Evolutionary conservation across 2,797 vertebrate genomes (phyloP).

Genomic region (Simalia tracyae): DNA sequence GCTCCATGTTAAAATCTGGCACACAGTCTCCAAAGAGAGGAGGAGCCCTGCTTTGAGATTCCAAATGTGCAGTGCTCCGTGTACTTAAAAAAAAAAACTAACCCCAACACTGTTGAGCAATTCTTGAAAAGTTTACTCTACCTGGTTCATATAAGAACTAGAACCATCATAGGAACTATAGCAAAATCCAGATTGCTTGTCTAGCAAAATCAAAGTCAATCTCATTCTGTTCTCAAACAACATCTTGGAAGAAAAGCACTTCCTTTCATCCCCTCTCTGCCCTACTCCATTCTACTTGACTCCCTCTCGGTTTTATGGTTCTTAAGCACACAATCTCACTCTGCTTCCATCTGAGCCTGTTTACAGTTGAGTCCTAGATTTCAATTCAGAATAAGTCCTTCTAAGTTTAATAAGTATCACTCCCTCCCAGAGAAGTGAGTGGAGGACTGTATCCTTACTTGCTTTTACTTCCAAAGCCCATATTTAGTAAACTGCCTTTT

Average conservation of each 20-base stretch:
- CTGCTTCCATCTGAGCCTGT: constrained; percentile 21
- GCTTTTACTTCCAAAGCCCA: constrained; percentile 36
- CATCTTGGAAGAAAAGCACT: not conserved
- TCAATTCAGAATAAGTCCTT: not conserved
- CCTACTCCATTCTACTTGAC: not conserved
- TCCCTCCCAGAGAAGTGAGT: not conserved
- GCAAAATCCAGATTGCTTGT: constrained; percentile 14
- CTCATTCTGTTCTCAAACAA: rapidly evolving
- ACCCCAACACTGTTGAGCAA: not conserved
- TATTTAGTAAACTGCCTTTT: constrained; percentile 52
- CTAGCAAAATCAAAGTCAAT: not conserved
- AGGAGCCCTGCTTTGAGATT: constrained; percentile 38
- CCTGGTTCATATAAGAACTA: constrained; percentile 37
- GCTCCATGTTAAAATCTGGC: constrained; percentile 27
- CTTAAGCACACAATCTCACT: constrained; percentile 29
- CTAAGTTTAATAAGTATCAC: not conserved
- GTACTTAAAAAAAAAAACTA: not conserved
- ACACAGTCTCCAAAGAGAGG: not conserved
- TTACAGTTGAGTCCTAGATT: not conserved
- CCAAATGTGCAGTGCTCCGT: constrained; percentile 44
- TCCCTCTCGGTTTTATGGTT: not conserved
- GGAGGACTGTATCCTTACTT: not conserved
- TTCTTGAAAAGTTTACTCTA: not conserved
- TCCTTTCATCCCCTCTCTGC: not conserved
- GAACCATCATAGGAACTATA: constrained; percentile 12